Evolutionary conservation across 2,888 invertebrate species (phyloP).

Genomic region (Aphodius sticticus): DNA sequence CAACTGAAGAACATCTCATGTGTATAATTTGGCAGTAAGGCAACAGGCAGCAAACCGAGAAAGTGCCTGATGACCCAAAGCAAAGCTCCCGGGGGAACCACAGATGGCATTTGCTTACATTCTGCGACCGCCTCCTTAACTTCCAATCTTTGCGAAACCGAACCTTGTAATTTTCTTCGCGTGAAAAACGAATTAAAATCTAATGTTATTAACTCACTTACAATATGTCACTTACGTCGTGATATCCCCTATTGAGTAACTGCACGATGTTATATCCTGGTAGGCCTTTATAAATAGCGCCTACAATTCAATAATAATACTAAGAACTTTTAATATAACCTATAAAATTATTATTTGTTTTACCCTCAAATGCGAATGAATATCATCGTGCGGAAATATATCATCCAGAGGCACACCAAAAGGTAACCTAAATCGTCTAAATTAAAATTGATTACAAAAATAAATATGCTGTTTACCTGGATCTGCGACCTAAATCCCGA

Average conservation of each 20-base stretch:
- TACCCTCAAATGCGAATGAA: slow-evolving; percentile 35
- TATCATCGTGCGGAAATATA: slow-evolving; percentile 32
- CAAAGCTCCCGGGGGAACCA: slow-evolving; percentile 38
- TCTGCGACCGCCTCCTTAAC: slow-evolving; percentile 30
- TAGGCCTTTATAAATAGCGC: slow-evolving; percentile 30
- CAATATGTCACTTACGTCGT: slow-evolving; percentile 27
- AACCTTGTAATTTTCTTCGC: slow-evolving; percentile 33
- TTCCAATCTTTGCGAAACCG: slow-evolving; percentile 28
- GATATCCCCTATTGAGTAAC: slow-evolving; percentile 28
- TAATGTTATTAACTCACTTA: not conserved
- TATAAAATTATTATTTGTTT: not conserved
- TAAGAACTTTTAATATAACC: slow-evolving; percentile 22
- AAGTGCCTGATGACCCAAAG: slow-evolving; percentile 45
- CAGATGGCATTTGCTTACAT: slow-evolving; percentile 37
- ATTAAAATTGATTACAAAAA: not conserved
- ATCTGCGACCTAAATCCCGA: not conserved
- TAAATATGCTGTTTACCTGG: not conserved
- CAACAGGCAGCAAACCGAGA: slow-evolving; percentile 42
- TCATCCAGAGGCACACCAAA: slow-evolving; percentile 38
- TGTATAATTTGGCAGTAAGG: slow-evolving; percentile 38
- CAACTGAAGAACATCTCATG: slow-evolving; percentile 37
- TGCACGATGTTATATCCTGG: slow-evolving; percentile 30
- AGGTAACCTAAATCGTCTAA: slow-evolving; percentile 29
- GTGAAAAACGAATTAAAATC: slow-evolving; percentile 11
- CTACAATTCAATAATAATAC: slow-evolving; percentile 30